Percentiles rank a stretch among this genome's conserved stretches.
These are phyloP conservation scores for Channallabes apus DNA, from an alignment of 2,797 vertebrate species.

Conservation along the genomic window DNA sequence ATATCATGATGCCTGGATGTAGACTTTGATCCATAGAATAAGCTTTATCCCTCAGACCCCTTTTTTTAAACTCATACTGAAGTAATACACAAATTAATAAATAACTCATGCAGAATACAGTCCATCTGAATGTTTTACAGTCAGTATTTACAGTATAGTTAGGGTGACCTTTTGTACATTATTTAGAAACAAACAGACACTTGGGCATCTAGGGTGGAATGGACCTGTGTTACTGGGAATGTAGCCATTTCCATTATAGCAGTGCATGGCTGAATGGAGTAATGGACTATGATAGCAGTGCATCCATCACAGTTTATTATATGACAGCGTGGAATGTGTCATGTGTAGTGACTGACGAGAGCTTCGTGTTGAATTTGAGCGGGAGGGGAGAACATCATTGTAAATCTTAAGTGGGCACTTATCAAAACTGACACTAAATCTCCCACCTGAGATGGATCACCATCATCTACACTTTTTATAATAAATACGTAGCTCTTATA, in stretches of 20 bases:
- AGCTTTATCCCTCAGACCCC: conserved; percentile 19
- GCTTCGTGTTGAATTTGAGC: conserved; percentile 13
- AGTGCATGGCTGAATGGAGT: conserved; percentile 25
- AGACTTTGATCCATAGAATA: conserved; percentile 3
- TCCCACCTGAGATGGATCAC: neutral
- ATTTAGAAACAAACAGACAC: conserved; percentile 49
- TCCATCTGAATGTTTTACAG: conserved; percentile 56
- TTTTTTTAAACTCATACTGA: conserved; percentile 13
- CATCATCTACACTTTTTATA: neutral
- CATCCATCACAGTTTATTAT: conserved; percentile 30
- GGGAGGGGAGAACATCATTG: conserved; percentile 9
- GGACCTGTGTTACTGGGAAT: conserved; percentile 27
- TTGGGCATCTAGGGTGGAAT: conserved; percentile 27
- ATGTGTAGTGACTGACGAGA: conserved; percentile 10
- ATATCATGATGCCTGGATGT: neutral
- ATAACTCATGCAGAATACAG: conserved; percentile 53
- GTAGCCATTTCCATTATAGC: conserved; percentile 41
- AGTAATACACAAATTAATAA: conserved; percentile 63
- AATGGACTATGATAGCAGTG: conserved; percentile 11
- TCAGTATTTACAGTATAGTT: conserved; percentile 65
- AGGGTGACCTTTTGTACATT: conserved; percentile 57
- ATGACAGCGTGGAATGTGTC: conserved; percentile 4
- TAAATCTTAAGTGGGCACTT: conserved; percentile 32
- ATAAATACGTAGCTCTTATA: conserved; percentile 10
- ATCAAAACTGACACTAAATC: conserved; percentile 36